Percentiles rank a stretch among this genome's conserved stretches.
phyloP scores from a whole-genome alignment of 23 tunicate species.

The Phallusia fumigata region DNA sequence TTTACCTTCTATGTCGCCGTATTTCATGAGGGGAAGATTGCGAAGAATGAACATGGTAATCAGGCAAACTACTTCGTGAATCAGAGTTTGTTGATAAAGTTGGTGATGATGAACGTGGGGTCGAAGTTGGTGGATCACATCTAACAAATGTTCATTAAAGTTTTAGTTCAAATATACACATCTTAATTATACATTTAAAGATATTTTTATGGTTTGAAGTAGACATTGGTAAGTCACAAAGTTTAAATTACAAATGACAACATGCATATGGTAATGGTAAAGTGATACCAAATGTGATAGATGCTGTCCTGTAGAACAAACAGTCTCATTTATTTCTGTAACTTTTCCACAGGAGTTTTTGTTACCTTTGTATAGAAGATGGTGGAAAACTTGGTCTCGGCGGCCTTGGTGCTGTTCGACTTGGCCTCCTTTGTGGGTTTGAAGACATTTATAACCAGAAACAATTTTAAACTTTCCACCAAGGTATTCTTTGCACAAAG shows the following conservation, averaged over 20 bases:
- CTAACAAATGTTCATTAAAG: background rate
- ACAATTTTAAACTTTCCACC: background rate
- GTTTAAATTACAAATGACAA: too few species aligned
- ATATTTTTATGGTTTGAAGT: too few species aligned
- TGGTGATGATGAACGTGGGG: background rate
- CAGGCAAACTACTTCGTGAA: slow-evolving; percentile 1
- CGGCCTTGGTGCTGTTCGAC: background rate
- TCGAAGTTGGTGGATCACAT: background rate
- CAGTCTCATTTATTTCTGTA: too few species aligned
- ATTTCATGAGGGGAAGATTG: background rate
- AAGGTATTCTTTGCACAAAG: background rate
- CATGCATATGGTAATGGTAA: too few species aligned
- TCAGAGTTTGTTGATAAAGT: background rate
- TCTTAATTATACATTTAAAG: too few species aligned
- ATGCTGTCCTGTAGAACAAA: too few species aligned
- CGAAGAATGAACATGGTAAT: background rate
- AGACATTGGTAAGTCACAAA: too few species aligned
- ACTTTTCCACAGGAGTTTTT: too few species aligned
- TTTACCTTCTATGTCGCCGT: background rate
- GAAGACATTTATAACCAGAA: background rate
- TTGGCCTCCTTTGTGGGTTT: background rate
- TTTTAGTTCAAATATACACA: too few species aligned
- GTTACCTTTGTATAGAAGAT: background rate
- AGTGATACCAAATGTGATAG: too few species aligned
- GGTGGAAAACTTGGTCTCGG: background rate